Percentiles rank a stretch among this genome's conserved stretches.
Evolutionary conservation across 1,140 invertebrate genomes (phyloP).

Genomic region (Macrostomum lignano): DNA sequence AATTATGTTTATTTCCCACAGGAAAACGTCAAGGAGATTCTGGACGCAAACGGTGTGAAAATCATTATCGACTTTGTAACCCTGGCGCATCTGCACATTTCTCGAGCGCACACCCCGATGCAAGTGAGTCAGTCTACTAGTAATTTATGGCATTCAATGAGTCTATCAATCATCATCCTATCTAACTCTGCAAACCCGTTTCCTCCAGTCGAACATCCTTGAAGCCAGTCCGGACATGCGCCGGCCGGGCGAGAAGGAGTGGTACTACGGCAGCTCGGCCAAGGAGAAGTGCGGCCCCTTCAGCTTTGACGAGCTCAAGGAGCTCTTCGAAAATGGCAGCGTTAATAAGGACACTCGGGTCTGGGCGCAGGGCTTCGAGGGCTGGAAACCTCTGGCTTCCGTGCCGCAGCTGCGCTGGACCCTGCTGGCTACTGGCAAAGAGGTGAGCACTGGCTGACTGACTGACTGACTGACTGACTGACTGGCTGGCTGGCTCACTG

Average conservation of each 20-base stretch:
- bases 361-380: constrained; percentile 88
- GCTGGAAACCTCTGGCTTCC: constrained; percentile 52
- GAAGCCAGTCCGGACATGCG: constrained; percentile 40
- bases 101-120: constrained; percentile 31
- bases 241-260: constrained; percentile 43
- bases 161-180: too few relatives aligned
- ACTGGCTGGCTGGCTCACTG: too few relatives aligned
- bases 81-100: constrained; percentile 72
- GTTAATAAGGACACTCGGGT: constrained; percentile 64
- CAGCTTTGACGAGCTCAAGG: constrained; percentile 47
- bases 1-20: constrained; percentile 31
- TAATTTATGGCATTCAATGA: too few relatives aligned
- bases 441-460: too few relatives aligned
- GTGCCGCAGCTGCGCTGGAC: constrained; percentile 79
- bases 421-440: constrained; percentile 25
- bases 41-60: constrained; percentile 49
- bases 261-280: constrained; percentile 65
- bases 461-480: too few relatives aligned
- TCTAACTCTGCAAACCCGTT: too few relatives aligned
- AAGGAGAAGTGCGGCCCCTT: constrained; percentile 58
- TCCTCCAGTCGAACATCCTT: constrained; percentile 73
- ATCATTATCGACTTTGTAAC: constrained; percentile 69
- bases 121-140: too few relatives aligned
- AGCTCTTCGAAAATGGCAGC: constrained; percentile 31
- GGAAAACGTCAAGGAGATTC: constrained; percentile 67